Evolutionary conservation across 2,113 vertebrate genomes (phyloP).

Genomic region (Scophthalmus maximus): DNA sequence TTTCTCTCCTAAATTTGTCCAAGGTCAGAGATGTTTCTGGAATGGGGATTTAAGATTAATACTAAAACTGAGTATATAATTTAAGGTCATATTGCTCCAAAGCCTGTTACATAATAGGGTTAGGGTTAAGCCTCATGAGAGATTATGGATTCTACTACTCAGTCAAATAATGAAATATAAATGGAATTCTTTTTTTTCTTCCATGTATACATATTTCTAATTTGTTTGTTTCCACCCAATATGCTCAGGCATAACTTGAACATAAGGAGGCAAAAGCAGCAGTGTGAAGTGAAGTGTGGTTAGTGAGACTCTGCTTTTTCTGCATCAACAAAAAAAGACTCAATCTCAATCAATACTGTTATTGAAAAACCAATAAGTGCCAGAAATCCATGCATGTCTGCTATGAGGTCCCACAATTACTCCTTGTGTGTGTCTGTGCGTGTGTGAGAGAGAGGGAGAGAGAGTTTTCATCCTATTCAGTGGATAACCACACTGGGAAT

Average conservation of each 20-base stretch:
- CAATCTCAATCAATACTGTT: too few relatives aligned
- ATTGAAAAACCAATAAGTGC: too few relatives aligned
- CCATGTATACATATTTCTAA: not conserved
- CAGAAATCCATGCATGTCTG: too few relatives aligned
- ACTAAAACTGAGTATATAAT: not conserved
- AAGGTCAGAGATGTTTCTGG: constrained; percentile 26
- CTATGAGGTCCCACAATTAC: too few relatives aligned
- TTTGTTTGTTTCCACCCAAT: not conserved
- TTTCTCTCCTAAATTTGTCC: not conserved
- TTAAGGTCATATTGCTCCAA: not conserved
- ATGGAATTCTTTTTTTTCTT: too few relatives aligned
- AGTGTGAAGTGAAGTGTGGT: not conserved
- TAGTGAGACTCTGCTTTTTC: not conserved
- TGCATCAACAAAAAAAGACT: not conserved
- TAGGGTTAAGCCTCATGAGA: not conserved
- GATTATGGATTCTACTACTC: too few relatives aligned
- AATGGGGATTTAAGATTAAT: not conserved
- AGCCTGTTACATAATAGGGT: not conserved
- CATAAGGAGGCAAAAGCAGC: not conserved
- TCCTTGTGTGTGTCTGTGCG: too few relatives aligned
- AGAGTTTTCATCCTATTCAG: too few relatives aligned
- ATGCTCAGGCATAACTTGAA: not conserved
- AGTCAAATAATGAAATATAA: too few relatives aligned
- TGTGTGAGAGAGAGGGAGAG: too few relatives aligned
- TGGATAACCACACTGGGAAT: too few relatives aligned